These are phyloP conservation scores for Bubo bubo DNA, from an alignment of 2,113 vertebrate genomes.

Conservation along the genomic window DNA sequence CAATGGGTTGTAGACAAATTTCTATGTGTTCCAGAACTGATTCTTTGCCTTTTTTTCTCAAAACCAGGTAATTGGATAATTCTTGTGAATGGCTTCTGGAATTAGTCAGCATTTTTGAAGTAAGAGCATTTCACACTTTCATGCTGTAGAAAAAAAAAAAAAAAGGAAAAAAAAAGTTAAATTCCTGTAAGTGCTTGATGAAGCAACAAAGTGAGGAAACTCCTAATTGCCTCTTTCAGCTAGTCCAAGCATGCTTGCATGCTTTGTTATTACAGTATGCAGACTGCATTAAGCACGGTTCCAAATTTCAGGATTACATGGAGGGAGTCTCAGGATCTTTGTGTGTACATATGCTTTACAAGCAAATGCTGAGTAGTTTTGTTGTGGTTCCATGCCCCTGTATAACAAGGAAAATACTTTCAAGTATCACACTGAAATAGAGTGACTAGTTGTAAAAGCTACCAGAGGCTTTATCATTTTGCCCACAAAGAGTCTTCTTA, in stretches of 20 bases:
- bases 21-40: neutral
- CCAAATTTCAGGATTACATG: neutral
- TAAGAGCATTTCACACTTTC: neutral
- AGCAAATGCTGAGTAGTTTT: neutral
- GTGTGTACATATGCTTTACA: neutral
- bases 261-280: neutral
- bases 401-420: neutral
- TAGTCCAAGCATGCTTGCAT: conserved; percentile 34
- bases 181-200: neutral
- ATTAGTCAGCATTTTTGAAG: neutral
- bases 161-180: neutral
- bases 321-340: neutral
- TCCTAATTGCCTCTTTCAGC: conserved; percentile 19
- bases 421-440: neutral
- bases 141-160: neutral
- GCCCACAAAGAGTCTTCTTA: neutral
- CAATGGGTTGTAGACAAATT: neutral
- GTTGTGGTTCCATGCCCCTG: neutral
- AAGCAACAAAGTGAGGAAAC: neutral
- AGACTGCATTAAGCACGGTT: neutral
- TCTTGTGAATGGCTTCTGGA: neutral
- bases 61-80: neutral
- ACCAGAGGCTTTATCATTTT: neutral
- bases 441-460: neutral
- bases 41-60: neutral